Evolutionary conservation across 1,140 invertebrate species (phyloP).

Genomic region (Micrasema minimum): DNA sequence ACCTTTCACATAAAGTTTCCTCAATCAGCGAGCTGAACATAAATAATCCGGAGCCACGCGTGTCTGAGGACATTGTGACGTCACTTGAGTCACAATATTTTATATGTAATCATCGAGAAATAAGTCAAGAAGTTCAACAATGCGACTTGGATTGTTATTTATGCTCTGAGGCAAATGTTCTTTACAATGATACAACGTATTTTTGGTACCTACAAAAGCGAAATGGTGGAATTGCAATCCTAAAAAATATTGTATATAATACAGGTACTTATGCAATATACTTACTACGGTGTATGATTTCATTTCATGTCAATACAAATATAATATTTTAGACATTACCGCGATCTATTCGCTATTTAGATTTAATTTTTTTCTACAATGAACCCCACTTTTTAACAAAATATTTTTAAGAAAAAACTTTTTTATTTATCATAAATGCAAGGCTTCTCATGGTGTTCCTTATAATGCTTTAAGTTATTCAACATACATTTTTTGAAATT

Average conservation of each 20-base stretch:
- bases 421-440: no score
- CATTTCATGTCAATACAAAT: no score
- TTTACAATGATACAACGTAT: not conserved
- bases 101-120: constrained; percentile 35
- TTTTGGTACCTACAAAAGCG: constrained; percentile 9
- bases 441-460: no score
- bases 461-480: not conserved
- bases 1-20: constrained; percentile 33
- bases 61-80: constrained; percentile 24
- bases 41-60: constrained; percentile 30
- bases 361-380: no score
- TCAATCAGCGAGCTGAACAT: constrained; percentile 18
- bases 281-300: no score
- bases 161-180: constrained; percentile 15
- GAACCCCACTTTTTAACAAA: no score
- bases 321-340: no score
- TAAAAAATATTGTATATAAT: no score
- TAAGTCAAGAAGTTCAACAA: constrained; percentile 32
- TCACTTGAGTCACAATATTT: constrained; percentile 37
- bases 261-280: no score
- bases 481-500: no score
- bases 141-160: constrained; percentile 38
- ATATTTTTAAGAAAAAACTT: no score
- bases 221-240: constrained; percentile 15
- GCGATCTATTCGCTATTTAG: no score